These are phyloP conservation scores for Acrobasis consociella DNA, from an alignment of 2,888 invertebrate genomes.

Conservation along the genomic window DNA sequence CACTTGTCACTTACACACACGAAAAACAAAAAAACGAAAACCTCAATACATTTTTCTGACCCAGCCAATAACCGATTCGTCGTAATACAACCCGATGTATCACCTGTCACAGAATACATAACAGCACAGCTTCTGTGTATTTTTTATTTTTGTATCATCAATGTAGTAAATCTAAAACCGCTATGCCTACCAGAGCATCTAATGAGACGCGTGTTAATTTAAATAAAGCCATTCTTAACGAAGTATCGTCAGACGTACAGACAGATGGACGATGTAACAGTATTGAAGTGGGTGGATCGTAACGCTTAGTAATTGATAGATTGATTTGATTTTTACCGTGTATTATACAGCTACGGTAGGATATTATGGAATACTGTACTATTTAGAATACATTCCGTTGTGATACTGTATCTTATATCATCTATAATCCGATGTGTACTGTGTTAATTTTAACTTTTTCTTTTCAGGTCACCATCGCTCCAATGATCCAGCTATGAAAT, in stretches of 20 bases:
- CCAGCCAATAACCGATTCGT: no score
- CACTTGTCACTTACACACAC: no score
- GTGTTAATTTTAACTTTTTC: not conserved
- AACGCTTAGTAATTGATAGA: constrained; percentile 10
- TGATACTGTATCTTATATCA: no score
- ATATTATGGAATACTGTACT: no score
- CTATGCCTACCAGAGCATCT: constrained; percentile 7
- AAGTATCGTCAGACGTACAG: constrained; percentile 7
- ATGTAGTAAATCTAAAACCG: constrained; percentile 13
- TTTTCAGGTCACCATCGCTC: constrained; percentile 2
- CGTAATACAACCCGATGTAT: no score
- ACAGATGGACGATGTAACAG: not conserved
- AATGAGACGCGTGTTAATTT: constrained; percentile 18
- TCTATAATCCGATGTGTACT: no score
- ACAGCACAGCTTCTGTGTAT: no score
- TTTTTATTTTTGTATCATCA: not conserved
- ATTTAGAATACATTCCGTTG: no score
- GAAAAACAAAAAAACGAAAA: no score
- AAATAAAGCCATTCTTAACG: constrained; percentile 19
- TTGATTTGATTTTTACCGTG: constrained; percentile 14
- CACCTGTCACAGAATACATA: no score
- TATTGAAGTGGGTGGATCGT: constrained; percentile 11
- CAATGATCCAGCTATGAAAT: constrained; percentile 4
- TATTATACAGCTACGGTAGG: not conserved
- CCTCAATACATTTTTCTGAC: no score